Percentiles rank a stretch among this genome's conserved stretches.
phyloP scores from a whole-genome alignment of 1,140 invertebrate genomes.

The Teleopsis dalmanni region DNA sequence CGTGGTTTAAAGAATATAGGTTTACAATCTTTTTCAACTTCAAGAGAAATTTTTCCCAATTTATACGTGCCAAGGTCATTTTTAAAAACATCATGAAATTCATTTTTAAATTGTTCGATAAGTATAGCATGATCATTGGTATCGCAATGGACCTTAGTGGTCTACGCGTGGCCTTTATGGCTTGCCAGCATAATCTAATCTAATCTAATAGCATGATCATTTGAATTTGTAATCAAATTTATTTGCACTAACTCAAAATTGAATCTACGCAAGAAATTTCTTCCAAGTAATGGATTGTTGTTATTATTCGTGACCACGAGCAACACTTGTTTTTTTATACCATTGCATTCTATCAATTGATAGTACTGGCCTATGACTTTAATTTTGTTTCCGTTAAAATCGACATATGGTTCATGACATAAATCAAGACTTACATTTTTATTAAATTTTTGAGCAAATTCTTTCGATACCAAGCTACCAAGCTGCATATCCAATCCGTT shows the following conservation, averaged over 20 bases:
- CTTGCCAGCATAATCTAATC: too few species aligned
- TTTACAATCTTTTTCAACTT: background rate
- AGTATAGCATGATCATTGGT: too few species aligned
- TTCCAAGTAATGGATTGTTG: constrained; percentile 5
- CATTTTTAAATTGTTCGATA: constrained; percentile 7
- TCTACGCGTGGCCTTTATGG: too few species aligned
- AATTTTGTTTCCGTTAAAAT: constrained; percentile 10
- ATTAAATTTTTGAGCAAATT: constrained; percentile 3
- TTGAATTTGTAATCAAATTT: constrained; percentile 13
- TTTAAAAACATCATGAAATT: constrained; percentile 9
- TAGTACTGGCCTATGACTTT: constrained; percentile 7
- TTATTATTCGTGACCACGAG: constrained; percentile 5
- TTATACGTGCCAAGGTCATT: background rate
- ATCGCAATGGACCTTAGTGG: too few species aligned
- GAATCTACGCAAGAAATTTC: constrained; percentile 7
- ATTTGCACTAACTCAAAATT: constrained; percentile 10
- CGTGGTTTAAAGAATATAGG: constrained; percentile 3
- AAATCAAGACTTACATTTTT: constrained; percentile 6
- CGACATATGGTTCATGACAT: constrained; percentile 5
- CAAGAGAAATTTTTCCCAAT: background rate
- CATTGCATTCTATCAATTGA: constrained; percentile 5
- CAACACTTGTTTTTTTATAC: constrained; percentile 3
- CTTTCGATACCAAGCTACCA: constrained; percentile 7
- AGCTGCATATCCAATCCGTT: constrained; percentile 2
- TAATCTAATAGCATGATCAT: too few species aligned